Evolutionary conservation across 2,888 invertebrate genomes (phyloP).

Genomic region (Conomelus anceps): DNA sequence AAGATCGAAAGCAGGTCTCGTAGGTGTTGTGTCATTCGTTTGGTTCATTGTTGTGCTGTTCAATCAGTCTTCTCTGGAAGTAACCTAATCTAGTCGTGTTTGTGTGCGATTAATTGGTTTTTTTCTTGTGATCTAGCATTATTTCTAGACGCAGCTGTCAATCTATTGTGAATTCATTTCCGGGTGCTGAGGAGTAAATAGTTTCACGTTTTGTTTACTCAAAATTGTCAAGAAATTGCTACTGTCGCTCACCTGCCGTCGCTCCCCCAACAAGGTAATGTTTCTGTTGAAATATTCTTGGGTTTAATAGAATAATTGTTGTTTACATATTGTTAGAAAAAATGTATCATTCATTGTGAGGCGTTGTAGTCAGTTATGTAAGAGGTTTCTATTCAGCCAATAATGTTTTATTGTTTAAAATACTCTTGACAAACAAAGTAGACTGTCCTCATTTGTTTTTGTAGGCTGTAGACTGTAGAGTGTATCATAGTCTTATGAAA

Average conservation of each 20-base stretch:
- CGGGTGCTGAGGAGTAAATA: not conserved
- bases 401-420: too few relatives aligned
- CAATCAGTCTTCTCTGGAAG: not conserved
- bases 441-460: too few relatives aligned
- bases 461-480: too few relatives aligned
- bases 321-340: too few relatives aligned
- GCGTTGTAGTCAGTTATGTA: too few relatives aligned
- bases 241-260: not conserved
- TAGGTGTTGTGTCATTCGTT: not conserved
- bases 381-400: too few relatives aligned
- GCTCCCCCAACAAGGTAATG: not conserved
- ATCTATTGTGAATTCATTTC: not conserved
- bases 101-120: not conserved
- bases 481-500: too few relatives aligned
- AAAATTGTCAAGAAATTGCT: not conserved
- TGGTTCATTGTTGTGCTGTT: not conserved
- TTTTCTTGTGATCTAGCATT: not conserved
- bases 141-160: not conserved
- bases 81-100: not conserved
- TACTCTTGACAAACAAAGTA: too few relatives aligned
- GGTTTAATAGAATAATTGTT: not conserved
- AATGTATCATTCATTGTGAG: too few relatives aligned
- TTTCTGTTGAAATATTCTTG: not conserved
- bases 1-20: not conserved
- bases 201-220: not conserved